Conservation (phyloP, 2,888 invertebrate genomes). For the Oxycera nigricornis region DNA sequence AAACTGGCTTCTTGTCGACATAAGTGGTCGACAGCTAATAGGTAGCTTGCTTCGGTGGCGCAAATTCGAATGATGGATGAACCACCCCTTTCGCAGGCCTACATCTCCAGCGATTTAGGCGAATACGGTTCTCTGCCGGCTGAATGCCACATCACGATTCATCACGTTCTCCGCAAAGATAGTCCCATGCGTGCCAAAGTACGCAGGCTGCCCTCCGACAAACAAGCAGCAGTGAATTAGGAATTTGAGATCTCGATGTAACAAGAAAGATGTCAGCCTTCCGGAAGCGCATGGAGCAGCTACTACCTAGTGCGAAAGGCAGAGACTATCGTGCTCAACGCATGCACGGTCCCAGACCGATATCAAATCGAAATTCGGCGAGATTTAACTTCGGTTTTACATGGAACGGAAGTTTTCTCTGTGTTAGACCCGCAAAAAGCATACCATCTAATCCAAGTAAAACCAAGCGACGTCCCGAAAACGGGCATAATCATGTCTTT, state of each 20-base stretch:
- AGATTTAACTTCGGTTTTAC: background rate
- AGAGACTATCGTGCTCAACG: background rate
- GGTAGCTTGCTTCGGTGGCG: background rate
- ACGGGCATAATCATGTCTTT: background rate
- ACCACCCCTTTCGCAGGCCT: background rate
- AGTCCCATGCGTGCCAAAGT: background rate
- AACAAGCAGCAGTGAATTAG: background rate
- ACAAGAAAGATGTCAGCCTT: background rate
- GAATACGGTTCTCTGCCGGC: background rate
- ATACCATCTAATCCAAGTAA: background rate
- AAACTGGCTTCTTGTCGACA: too few relatives aligned
- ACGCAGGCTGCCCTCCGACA: background rate
- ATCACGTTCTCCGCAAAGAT: background rate
- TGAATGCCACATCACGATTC: background rate
- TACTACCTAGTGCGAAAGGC: background rate
- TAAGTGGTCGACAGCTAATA: too few relatives aligned
- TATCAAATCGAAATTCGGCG: background rate
- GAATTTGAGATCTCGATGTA: background rate
- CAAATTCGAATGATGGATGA: background rate
- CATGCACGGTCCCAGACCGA: background rate
- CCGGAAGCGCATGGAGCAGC: background rate
- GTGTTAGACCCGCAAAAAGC: background rate
- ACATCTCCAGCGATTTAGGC: background rate
- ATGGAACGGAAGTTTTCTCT: background rate
- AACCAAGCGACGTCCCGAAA: background rate